phyloP scores from a whole-genome alignment of 2,113 vertebrate genomes.

The Crotalus tigris region DNA sequence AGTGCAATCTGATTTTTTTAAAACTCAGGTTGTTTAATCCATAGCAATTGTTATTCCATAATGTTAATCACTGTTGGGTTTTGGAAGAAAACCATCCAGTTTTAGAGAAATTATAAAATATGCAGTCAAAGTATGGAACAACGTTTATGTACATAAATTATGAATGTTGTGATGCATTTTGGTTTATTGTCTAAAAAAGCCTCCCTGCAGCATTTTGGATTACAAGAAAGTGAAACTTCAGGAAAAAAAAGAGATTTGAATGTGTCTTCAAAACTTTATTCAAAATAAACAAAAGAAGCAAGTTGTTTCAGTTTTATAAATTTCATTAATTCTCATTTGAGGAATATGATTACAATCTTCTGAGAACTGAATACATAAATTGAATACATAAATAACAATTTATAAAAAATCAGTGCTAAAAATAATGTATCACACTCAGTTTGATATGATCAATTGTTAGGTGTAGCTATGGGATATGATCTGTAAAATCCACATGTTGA shows the following conservation, averaged over 20 bases:
- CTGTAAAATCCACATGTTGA: neutral
- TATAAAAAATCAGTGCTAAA: neutral
- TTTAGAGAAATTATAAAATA: neutral
- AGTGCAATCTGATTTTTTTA: neutral
- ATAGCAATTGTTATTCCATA: neutral
- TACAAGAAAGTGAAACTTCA: conserved; percentile 30
- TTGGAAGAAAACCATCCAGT: neutral
- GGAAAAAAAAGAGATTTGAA: conserved; percentile 30
- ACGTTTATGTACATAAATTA: neutral
- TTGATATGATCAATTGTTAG: neutral
- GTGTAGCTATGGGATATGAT: neutral
- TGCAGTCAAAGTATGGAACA: neutral
- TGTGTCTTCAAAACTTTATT: conserved; percentile 31
- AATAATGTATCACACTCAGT: conserved; percentile 17
- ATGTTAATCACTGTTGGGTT: neutral
- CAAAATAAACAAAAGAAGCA: conserved; percentile 3
- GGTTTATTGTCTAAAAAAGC: conserved; percentile 38
- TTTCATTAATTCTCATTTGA: conserved; percentile 39
- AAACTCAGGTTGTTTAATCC: neutral
- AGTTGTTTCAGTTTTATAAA: conserved; percentile 39
- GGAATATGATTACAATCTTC: conserved; percentile 28
- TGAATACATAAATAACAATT: neutral
- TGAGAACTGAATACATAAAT: neutral
- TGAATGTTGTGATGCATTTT: neutral
- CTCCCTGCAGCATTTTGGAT: conserved; percentile 14